These are phyloP conservation scores for Microdon myrmicae DNA, from an alignment of 2,888 invertebrate species.

Conservation along the genomic window DNA sequence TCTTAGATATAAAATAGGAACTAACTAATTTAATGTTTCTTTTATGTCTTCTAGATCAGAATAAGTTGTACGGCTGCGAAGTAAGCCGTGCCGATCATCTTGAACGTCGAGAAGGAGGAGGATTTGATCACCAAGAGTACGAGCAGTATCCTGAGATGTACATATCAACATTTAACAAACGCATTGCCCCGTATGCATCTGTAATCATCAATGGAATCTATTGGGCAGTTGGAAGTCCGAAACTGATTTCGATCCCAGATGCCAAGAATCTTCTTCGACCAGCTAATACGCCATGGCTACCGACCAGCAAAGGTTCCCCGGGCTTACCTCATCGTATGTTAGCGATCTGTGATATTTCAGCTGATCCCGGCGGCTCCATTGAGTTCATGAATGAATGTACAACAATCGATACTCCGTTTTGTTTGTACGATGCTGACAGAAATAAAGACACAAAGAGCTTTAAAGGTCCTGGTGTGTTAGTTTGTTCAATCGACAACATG, in stretches of 20 bases:
- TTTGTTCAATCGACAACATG: constrained; percentile 99
- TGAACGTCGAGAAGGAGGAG: constrained; percentile 90
- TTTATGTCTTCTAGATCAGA: constrained; percentile 74
- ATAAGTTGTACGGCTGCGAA: constrained; percentile 96
- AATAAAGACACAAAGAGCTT: constrained; percentile 97
- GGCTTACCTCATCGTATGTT: constrained; percentile 90
- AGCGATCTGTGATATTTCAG: constrained; percentile 97
- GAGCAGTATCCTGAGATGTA: constrained; percentile 93
- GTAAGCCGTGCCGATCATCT: constrained; percentile 94
- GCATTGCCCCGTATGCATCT: constrained; percentile 97
- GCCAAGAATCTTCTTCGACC: constrained; percentile 93
- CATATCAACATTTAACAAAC: constrained; percentile 94
- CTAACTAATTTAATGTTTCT: no score
- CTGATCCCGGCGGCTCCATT: constrained; percentile 98
- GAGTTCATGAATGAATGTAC: constrained; percentile 99
- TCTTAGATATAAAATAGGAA: no score
- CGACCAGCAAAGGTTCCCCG: constrained; percentile 87
- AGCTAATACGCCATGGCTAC: constrained; percentile 92
- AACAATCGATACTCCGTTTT: constrained; percentile 98
- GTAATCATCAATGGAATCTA: constrained; percentile 98
- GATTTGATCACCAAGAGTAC: constrained; percentile 88
- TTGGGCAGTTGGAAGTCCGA: constrained; percentile 97
- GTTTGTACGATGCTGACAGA: constrained; percentile 98
- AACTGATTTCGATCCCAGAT: constrained; percentile 95
- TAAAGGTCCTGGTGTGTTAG: constrained; percentile 95